Base-by-base conservation (phyloP, 2,113 vertebrate species). In the Martes martes region DNA sequence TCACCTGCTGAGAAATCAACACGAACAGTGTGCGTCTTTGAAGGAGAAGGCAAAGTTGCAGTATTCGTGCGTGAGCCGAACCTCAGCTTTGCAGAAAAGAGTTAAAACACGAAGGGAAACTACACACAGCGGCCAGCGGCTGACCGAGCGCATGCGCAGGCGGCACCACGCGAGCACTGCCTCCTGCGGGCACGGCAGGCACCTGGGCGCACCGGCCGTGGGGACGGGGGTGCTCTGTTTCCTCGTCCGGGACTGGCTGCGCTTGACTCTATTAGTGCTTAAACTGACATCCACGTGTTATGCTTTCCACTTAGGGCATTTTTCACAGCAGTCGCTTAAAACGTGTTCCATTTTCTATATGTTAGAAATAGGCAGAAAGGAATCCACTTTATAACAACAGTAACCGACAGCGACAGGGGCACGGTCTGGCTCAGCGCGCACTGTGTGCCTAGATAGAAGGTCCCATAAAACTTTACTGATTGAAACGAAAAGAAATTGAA, bases 91-190 rank as follows among this genome's bases (percentile, higher is more conserved):
- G 50, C 31, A 8, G 24, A 61, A 18, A 73, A 33, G 19, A 8
- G 36, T 73, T 31, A 23, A 39, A 28, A 42, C 11, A 36, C 65
- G 7, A 0, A n/a, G 39, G 76, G 6, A 76, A 50, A 23, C 33
- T 9, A 5, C 73, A 1, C 52, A 39, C 36, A 6, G 36, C 6
- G 11, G 71, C 36, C 1, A 3, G 67, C 8, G 1, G n/a, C n/a
- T 21, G n/a, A 19, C 18, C 67, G 3, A 21, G 28, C 1, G 0
- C 13, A 33, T 31, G 0, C 0, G 6, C 28, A 3, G 31, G 16
- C 6, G 3, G 71, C 23, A 11, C 71, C 5, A 1, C 11, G 23
- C 5, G 2, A 42, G 14, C 1, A 2, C 74, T 3, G 5, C 31
- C 18, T 50, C 45, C 28, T 2, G 26, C 36, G 26, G 16, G 21